These are phyloP conservation scores for Tipula unca DNA, from an alignment of 2,888 invertebrate genomes.

Conservation along the genomic window DNA sequence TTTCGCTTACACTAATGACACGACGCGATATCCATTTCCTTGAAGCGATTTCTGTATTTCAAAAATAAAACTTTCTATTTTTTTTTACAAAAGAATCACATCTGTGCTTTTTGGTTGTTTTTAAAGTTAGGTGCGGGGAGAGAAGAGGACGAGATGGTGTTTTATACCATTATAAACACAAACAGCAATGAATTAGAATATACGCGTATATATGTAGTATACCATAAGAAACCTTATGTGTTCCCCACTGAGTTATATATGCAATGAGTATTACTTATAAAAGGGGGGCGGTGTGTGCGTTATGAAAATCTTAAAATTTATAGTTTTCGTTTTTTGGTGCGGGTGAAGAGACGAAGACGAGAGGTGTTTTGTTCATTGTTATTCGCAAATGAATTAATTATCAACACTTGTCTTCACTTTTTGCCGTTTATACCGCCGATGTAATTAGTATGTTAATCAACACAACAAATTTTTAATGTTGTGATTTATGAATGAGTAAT, in stretches of 20 bases:
- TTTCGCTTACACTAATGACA: background rate
- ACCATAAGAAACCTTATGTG: background rate
- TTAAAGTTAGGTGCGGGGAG: background rate
- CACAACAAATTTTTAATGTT: background rate
- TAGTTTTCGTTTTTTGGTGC: background rate
- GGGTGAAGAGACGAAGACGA: background rate
- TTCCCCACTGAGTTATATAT: background rate
- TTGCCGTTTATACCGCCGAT: background rate
- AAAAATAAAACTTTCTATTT: background rate
- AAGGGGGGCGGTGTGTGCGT: background rate
- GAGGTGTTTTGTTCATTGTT: background rate
- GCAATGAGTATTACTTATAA: background rate
- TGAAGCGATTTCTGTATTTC: background rate
- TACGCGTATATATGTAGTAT: too few relatives aligned
- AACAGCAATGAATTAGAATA: background rate
- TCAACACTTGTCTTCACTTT: background rate
- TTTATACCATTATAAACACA: background rate
- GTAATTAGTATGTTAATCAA: background rate
- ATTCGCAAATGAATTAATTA: background rate
- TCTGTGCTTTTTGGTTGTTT: background rate
- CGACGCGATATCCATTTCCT: background rate
- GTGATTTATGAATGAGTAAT: constrained; percentile 8
- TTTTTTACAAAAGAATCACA: background rate
- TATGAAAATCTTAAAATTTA: background rate
- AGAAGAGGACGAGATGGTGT: background rate